phyloP scores from a whole-genome alignment of 2,888 invertebrate genomes.

The Sclerodermus sp. region DNA sequence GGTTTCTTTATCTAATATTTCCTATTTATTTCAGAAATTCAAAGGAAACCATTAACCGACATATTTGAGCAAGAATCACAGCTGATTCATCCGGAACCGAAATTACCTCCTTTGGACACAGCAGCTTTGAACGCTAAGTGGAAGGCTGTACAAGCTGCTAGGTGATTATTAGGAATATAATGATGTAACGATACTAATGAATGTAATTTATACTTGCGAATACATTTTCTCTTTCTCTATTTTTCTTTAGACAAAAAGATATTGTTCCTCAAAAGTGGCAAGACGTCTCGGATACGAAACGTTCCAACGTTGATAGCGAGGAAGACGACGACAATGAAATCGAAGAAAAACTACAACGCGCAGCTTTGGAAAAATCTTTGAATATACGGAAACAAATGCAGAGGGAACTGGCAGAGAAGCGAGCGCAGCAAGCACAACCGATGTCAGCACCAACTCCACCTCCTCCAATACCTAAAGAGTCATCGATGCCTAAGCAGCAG shows the following conservation, averaged over 20 bases:
- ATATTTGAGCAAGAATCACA: constrained; percentile 54
- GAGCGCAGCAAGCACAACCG: constrained; percentile 36
- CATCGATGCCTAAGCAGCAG: constrained; percentile 40
- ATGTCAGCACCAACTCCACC: constrained; percentile 49
- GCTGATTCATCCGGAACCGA: constrained; percentile 50
- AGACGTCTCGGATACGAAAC: constrained; percentile 59
- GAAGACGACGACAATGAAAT: constrained; percentile 50
- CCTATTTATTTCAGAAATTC: constrained; percentile 39
- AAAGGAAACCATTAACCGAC: constrained; percentile 50
- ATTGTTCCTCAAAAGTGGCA: constrained; percentile 59
- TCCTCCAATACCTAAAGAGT: constrained; percentile 59
- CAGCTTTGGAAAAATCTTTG: constrained; percentile 48
- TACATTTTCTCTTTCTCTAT: neutral
- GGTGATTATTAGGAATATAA: constrained; percentile 24
- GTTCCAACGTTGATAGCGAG: constrained; percentile 39
- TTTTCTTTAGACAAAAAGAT: constrained; percentile 59
- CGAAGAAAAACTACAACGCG: constrained; percentile 54
- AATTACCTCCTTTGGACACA: constrained; percentile 48
- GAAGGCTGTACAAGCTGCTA: constrained; percentile 52
- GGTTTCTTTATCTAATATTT: constrained; percentile 1
- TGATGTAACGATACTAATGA: neutral
- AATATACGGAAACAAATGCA: constrained; percentile 54
- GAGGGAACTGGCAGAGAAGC: constrained; percentile 49
- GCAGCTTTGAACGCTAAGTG: constrained; percentile 52
- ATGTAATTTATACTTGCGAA: neutral